These are phyloP conservation scores for Mythimna vitellina DNA, from an alignment of 2,888 invertebrate species.

Conservation along the genomic window DNA sequence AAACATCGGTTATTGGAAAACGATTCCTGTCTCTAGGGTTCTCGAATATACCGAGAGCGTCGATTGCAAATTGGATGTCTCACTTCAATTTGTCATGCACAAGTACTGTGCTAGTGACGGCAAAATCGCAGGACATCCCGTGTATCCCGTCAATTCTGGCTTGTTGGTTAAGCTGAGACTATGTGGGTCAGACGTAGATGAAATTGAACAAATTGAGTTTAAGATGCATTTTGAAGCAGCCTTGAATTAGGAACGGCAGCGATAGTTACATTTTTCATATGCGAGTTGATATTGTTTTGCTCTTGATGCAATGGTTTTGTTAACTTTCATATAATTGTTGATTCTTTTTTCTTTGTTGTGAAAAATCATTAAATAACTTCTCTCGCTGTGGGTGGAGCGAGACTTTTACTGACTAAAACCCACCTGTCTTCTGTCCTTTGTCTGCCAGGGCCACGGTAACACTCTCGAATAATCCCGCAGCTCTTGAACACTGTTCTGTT, in stretches of 20 bases:
- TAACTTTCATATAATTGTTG: neutral
- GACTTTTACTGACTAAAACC: no score
- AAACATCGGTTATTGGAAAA: slow-evolving; percentile 59
- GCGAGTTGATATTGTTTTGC: neutral
- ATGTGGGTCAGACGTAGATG: slow-evolving; percentile 35
- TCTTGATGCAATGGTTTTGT: neutral
- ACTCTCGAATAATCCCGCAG: no score
- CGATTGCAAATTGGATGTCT: slow-evolving; percentile 67
- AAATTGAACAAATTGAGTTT: slow-evolving; percentile 37
- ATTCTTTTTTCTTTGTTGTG: no score
- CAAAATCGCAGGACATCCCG: slow-evolving; percentile 55
- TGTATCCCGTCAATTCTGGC: slow-evolving; percentile 51
- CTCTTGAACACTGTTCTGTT: neutral
- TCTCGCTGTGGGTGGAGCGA: no score
- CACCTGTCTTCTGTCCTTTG: no score
- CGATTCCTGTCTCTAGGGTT: slow-evolving; percentile 47
- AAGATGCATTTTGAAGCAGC: slow-evolving; percentile 11
- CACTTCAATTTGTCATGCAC: slow-evolving; percentile 66
- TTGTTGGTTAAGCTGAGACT: slow-evolving; percentile 30
- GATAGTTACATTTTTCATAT: neutral
- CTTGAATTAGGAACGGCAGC: slow-evolving; percentile 13
- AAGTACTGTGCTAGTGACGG: slow-evolving; percentile 52
- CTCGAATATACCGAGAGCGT: slow-evolving; percentile 43
- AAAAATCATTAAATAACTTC: no score
- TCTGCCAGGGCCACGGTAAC: no score